Conservation (phyloP, 2,888 invertebrate genomes). For the Monochamus alternatus region DNA sequence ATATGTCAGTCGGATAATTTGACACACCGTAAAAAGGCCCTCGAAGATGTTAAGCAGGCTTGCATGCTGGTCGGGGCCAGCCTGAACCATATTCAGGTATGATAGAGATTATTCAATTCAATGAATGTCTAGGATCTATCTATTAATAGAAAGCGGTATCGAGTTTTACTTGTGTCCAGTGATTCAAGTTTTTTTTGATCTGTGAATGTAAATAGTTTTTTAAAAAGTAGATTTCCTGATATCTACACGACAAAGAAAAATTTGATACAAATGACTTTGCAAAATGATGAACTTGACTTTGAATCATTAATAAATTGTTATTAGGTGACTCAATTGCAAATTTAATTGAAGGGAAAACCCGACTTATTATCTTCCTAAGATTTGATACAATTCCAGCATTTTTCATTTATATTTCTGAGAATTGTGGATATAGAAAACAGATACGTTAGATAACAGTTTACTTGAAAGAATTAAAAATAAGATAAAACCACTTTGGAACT, state of each 20-base stretch:
- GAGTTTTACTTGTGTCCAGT: no score
- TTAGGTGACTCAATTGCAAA: neutral
- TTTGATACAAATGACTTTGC: no score
- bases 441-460: neutral
- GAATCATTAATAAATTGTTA: no score
- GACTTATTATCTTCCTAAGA: neutral
- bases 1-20: conserved; percentile 80
- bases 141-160: no score
- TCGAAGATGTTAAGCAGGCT: conserved; percentile 89
- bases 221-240: no score
- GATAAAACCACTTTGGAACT: no score
- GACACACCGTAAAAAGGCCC: conserved; percentile 83
- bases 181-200: no score
- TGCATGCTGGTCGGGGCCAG: conserved; percentile 86
- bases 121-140: no score
- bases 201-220: no score
- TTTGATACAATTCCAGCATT: neutral
- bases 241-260: no score
- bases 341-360: conserved; percentile 2
- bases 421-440: neutral
- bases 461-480: no score
- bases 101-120: conserved; percentile 7
- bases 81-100: conserved; percentile 88
- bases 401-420: neutral
- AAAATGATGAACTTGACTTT: no score